Percentiles rank a stretch among this genome's conserved stretches.
Evolutionary conservation across 2,797 vertebrate genomes (phyloP).

Genomic region (Enteromius anoplus): DNA sequence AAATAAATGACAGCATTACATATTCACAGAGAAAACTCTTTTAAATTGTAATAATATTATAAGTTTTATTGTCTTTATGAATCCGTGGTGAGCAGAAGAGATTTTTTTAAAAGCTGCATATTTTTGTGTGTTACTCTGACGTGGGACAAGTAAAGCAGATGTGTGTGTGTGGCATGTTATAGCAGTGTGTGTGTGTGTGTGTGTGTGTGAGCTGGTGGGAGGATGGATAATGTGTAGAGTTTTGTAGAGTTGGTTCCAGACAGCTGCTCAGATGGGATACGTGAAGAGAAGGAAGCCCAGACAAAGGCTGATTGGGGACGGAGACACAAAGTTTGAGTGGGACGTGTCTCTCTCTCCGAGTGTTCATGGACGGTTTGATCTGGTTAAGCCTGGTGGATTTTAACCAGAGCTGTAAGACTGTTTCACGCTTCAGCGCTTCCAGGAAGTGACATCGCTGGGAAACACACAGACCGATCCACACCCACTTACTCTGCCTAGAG

Average conservation of each 20-base stretch:
- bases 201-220: neutral
- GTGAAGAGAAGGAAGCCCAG: constrained; percentile 10
- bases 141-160: neutral
- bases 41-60: neutral
- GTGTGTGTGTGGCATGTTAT: neutral
- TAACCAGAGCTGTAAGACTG: neutral
- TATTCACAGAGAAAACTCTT: neutral
- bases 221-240: neutral
- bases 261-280: constrained; percentile 53
- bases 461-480: constrained; percentile 23
- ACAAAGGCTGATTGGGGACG: constrained; percentile 37
- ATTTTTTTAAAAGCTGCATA: no score
- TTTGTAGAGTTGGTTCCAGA: constrained; percentile 28
- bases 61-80: neutral
- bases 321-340: constrained; percentile 1
- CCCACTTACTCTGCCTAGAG: neutral
- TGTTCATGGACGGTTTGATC: constrained; percentile 23
- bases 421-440: constrained; percentile 9
- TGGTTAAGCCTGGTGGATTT: constrained; percentile 28
- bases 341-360: constrained; percentile 31
- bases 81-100: neutral
- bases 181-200: no score
- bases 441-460: constrained; percentile 27
- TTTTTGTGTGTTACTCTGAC: neutral
- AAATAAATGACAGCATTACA: neutral